A percentile compares a stretch with the other conserved stretches of the same genome.
Evolutionary conservation across 2,888 invertebrate species (phyloP).

Genomic region (Lochmaea crataegi): DNA sequence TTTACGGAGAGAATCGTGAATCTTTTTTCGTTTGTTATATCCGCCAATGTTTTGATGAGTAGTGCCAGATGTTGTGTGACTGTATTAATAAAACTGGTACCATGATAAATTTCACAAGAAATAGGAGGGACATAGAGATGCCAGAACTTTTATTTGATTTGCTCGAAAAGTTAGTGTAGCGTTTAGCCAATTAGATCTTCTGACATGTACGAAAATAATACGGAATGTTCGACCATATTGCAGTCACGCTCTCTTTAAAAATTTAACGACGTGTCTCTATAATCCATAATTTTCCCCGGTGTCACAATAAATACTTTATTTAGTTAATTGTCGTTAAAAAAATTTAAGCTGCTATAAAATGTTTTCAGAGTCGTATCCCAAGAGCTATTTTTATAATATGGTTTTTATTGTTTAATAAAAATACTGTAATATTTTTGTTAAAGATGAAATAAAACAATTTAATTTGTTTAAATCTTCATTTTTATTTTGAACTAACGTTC

Average conservation of each 20-base stretch:
- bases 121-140: constrained; percentile 34
- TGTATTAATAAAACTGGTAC: constrained; percentile 38
- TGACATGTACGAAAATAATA: constrained; percentile 30
- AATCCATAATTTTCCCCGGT: constrained; percentile 22
- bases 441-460: too few species aligned
- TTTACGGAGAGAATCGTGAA: background rate
- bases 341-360: background rate
- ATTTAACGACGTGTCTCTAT: constrained; percentile 28
- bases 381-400: background rate
- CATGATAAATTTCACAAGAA: constrained; percentile 34
- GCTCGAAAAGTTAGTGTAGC: constrained; percentile 27
- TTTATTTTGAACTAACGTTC: too few species aligned
- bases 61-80: constrained; percentile 53
- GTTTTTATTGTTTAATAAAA: background rate
- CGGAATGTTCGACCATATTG: constrained; percentile 25
- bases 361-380: background rate
- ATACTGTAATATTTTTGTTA: background rate
- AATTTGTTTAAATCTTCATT: too few species aligned
- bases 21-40: background rate
- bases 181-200: constrained; percentile 34
- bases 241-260: constrained; percentile 29
- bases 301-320: constrained; percentile 10
- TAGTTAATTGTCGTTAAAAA: background rate
- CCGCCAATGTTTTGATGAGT: constrained; percentile 41
- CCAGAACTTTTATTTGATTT: constrained; percentile 33